Evolutionary conservation across 2,113 vertebrate genomes (phyloP).

Genomic region (Sterna hirundo): DNA sequence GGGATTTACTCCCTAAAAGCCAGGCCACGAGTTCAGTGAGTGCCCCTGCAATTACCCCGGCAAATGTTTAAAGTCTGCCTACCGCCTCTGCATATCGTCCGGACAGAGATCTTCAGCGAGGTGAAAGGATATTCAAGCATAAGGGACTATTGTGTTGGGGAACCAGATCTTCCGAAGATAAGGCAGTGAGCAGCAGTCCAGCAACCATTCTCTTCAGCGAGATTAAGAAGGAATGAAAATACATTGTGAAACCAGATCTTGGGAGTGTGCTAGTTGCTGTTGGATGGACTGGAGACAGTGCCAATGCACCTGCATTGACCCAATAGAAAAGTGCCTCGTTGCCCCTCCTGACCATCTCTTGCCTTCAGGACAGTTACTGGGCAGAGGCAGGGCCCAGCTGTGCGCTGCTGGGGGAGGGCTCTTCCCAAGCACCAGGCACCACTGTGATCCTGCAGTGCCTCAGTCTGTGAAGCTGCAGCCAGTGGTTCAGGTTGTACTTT

Average conservation of each 20-base stretch:
- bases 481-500: accelerated
- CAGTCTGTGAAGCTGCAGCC: not conserved
- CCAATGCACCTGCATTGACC: not conserved
- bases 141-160: not conserved
- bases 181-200: not conserved
- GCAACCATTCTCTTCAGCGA: not conserved
- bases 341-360: not conserved
- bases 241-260: not conserved
- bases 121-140: not conserved
- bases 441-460: not conserved
- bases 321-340: not conserved
- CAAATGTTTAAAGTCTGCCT: not conserved
- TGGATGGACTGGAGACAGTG: not conserved
- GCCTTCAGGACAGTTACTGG: not conserved
- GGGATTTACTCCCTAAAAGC: not conserved
- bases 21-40: not conserved
- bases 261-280: not conserved
- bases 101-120: not conserved
- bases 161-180: not conserved
- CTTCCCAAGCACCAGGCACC: accelerated
- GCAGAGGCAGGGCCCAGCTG: not conserved
- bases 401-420: not conserved
- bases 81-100: not conserved
- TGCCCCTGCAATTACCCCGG: not conserved
- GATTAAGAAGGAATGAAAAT: not conserved